Base-by-base conservation (phyloP, 2,797 vertebrate species). In the Coregonus sp. region DNA sequence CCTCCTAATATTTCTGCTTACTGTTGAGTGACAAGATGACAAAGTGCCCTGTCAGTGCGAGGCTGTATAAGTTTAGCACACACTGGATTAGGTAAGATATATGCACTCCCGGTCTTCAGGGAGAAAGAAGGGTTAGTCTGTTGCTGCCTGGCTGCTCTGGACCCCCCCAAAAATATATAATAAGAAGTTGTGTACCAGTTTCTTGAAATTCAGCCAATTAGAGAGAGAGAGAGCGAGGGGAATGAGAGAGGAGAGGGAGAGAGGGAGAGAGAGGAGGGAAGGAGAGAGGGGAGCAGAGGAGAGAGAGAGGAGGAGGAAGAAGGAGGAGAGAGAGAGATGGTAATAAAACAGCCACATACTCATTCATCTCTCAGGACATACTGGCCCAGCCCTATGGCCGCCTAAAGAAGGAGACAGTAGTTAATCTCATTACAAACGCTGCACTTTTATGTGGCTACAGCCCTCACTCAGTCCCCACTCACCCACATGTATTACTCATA, bases 101-200 rank as follows among this genome's bases (percentile, higher is more conserved):
- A 61, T 78, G 80, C 80, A 78, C 84, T 84, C 78, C 54, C 71
- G 80, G 80, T 80, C 87, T 31, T 79, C 73, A 80, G 80, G 75
- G 76, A 86, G 85, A 85, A 84, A 87, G 85, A 85, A 84, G 86
- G 85, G 79, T 80, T 72, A 75, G 77, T 78, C 18, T 54, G 77
- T 73, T 31, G 74, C 75, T 80, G 75, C 75, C 71, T 75, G 72
- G 87, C 78, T 7, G 25, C 29, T 78, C 79, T 87, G 75, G 85
- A 85, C 31, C 31, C 83, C 31, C 31, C 83, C 5, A 12, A 78
- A 71, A 75, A 82, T 76, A 81, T 77, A 83, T 85, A 82, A 83
- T 80, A 86, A 88, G 85, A 85, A 85, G 80, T 92, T 92, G 83
- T 89, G 74, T 80, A 82, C 74, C 20, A 15, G 76, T 84, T 84